Conservation (phyloP, 2,113 vertebrate species). For the Corythaixoides concolor region DNA sequence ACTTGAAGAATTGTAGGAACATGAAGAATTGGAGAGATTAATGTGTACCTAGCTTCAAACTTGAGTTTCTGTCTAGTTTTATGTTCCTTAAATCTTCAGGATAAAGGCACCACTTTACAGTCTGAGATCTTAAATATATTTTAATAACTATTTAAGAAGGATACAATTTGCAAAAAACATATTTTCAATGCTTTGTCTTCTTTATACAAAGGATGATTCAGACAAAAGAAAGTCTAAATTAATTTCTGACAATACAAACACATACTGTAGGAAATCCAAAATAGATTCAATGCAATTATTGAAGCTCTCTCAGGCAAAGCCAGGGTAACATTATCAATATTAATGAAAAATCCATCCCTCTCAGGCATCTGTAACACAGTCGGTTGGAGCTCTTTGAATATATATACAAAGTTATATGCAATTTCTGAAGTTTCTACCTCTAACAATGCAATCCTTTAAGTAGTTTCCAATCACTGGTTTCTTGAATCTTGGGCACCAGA, state of each 20-base stretch:
- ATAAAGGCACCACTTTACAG: not conserved
- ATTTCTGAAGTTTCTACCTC: not conserved
- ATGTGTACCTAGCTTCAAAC: not conserved
- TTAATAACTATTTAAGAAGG: not conserved
- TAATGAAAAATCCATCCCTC: not conserved
- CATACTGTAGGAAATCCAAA: not conserved
- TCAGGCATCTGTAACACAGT: not conserved
- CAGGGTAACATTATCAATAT: not conserved
- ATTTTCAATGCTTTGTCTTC: not conserved
- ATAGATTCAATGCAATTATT: not conserved
- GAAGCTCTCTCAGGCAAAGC: not conserved
- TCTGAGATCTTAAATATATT: not conserved
- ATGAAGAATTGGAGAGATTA: not conserved
- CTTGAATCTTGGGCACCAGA: not conserved
- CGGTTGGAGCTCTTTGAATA: not conserved
- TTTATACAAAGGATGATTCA: not conserved
- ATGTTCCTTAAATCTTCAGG: not conserved
- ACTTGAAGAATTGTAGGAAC: not conserved
- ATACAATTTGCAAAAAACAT: not conserved
- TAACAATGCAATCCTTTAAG: not conserved
- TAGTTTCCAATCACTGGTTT: not conserved
- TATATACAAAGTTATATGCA: not conserved
- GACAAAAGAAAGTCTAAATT: not conserved
- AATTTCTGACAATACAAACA: not conserved
- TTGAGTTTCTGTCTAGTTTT: not conserved